Conservation (phyloP, 2,888 invertebrate species). For the Cerceris rybyensis region DNA sequence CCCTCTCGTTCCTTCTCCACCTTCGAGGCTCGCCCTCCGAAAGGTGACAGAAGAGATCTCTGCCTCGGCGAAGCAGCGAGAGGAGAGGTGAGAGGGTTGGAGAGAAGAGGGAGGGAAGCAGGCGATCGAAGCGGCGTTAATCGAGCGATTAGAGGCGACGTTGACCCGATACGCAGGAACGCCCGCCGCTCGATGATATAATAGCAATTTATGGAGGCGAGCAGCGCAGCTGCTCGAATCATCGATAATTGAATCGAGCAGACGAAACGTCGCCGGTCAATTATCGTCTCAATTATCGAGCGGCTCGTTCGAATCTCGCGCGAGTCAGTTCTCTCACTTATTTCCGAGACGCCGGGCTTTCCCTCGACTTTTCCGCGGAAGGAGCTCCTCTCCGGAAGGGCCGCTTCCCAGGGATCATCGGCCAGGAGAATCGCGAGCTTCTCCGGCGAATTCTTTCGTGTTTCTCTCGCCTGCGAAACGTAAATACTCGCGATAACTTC, state of each 20-base stretch:
- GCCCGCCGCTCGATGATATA: background rate
- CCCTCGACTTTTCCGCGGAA: no score
- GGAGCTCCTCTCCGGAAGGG: no score
- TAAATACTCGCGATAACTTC: constrained; percentile 35
- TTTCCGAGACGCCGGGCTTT: no score
- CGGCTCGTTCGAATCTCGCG: background rate
- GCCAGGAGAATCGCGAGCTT: background rate
- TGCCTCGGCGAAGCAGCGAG: background rate
- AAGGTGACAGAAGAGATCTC: no score
- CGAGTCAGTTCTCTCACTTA: no score
- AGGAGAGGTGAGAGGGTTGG: background rate
- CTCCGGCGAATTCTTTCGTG: background rate
- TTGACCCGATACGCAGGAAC: background rate
- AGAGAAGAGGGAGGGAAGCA: background rate
- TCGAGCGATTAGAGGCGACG: constrained; percentile 3
- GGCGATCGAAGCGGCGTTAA: background rate
- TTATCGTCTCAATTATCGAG: constrained; percentile 9
- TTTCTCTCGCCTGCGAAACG: constrained; percentile 8
- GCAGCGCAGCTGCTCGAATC: constrained; percentile 28
- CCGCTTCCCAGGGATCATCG: background rate
- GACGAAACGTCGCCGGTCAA: constrained; percentile 39
- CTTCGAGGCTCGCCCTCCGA: no score
- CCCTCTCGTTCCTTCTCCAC: no score
- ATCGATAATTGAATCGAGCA: constrained; percentile 35
- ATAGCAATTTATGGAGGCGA: constrained; percentile 18